These are phyloP conservation scores for Hybos culiciformis DNA, from an alignment of 2,888 invertebrate species.

Conservation along the genomic window DNA sequence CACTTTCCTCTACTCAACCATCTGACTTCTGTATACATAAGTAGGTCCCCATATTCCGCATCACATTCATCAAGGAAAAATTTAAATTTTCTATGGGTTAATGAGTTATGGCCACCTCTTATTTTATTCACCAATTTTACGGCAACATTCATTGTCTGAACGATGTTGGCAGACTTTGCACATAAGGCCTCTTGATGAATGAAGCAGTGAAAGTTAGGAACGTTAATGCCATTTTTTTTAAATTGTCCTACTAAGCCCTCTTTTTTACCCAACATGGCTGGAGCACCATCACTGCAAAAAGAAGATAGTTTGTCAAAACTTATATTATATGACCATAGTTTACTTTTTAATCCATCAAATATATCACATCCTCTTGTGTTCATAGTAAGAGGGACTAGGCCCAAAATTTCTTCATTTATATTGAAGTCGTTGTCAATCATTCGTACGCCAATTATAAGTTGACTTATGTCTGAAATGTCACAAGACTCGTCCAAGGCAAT, in stretches of 20 bases:
- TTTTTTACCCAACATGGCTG: conserved; percentile 14
- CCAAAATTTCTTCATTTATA: background rate
- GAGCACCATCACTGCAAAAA: conserved; percentile 13
- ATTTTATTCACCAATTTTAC: conserved; percentile 4
- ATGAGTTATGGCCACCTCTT: background rate
- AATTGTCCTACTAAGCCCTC: conserved; percentile 5
- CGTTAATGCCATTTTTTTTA: conserved; percentile 10
- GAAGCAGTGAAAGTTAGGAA: conserved; percentile 14
- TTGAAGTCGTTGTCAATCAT: background rate
- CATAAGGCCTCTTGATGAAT: conserved; percentile 10
- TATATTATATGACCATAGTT: background rate
- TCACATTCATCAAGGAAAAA: conserved; percentile 13
- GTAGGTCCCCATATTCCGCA: conserved; percentile 10
- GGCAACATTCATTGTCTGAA: conserved; percentile 9
- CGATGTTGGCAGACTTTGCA: conserved; percentile 6
- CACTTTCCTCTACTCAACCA: conserved; percentile 15
- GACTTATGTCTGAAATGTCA: background rate
- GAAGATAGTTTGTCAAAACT: conserved; percentile 3
- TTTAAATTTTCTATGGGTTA: conserved; percentile 9
- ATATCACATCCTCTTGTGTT: conserved; percentile 1
- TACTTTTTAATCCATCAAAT: conserved; percentile 1
- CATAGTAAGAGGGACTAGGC: too few relatives aligned
- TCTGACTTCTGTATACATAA: conserved; percentile 14
- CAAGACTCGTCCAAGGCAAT: background rate
- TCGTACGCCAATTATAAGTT: background rate